These are phyloP conservation scores for Lutjanus campechanus DNA, from an alignment of 2,797 vertebrate species.

Conservation along the genomic window DNA sequence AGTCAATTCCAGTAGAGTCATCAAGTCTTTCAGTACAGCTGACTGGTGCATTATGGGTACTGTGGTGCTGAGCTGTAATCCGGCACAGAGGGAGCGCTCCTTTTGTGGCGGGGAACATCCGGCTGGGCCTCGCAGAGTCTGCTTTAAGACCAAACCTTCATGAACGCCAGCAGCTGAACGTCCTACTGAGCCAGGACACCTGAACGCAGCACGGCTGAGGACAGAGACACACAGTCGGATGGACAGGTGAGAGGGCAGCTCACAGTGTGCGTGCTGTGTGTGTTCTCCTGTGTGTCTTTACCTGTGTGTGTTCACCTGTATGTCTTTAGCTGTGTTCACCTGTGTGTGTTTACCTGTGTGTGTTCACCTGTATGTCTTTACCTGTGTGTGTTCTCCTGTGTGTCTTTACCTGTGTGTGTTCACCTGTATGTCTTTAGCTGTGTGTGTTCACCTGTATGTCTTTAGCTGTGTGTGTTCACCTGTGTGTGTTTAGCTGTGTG, in stretches of 20 bases:
- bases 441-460: too few relatives aligned
- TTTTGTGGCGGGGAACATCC: conserved; percentile 75
- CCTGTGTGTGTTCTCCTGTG: too few relatives aligned
- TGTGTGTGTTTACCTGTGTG: too few relatives aligned
- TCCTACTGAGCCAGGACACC: conserved; percentile 58
- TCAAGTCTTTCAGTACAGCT: not conserved
- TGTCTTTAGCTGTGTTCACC: too few relatives aligned
- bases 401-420: too few relatives aligned
- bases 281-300: too few relatives aligned
- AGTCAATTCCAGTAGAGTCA: not conserved
- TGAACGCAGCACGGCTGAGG: conserved; percentile 29
- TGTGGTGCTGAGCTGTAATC: conserved; percentile 51
- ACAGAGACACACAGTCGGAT: not conserved
- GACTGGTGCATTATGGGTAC: conserved; percentile 46
- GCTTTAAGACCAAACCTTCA: conserved; percentile 86
- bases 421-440: too few relatives aligned
- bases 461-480: too few relatives aligned
- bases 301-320: too few relatives aligned
- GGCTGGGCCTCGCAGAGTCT: conserved; percentile 80
- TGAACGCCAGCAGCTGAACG: conserved; percentile 73
- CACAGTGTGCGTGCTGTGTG: not conserved
- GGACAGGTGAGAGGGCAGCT: not conserved
- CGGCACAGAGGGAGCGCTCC: conserved; percentile 60
- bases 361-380: too few relatives aligned
- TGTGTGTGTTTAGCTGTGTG: too few relatives aligned